Evolutionary conservation across 2,797 vertebrate species (phyloP).

Genomic region (Corythornis leucogaster): DNA sequence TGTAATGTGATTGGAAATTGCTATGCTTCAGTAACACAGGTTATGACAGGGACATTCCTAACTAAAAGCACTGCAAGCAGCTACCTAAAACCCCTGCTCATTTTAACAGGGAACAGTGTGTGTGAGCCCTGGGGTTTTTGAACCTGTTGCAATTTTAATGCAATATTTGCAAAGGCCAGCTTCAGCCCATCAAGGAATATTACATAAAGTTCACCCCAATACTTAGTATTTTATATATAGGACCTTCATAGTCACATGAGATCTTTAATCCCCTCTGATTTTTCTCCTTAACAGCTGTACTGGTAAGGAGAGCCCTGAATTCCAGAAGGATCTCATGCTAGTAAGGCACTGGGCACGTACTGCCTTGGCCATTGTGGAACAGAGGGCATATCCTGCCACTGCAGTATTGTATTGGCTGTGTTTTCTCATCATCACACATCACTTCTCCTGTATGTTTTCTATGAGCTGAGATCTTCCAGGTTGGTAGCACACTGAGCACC

Average conservation of each 20-base stretch:
- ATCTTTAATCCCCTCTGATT: background rate
- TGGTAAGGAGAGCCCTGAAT: background rate
- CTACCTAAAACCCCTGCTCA: background rate
- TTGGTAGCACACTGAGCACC: background rate
- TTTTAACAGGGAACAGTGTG: background rate
- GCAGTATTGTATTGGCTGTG: background rate
- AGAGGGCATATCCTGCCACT: background rate
- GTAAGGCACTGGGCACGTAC: background rate
- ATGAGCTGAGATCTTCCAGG: background rate
- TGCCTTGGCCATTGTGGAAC: background rate
- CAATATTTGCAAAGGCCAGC: background rate
- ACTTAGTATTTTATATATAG: background rate
- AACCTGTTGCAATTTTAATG: background rate
- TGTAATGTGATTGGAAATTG: slow-evolving; percentile 27
- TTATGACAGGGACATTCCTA: background rate
- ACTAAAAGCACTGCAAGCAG: background rate
- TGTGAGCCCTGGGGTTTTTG: background rate
- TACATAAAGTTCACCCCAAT: background rate
- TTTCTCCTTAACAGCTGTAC: background rate
- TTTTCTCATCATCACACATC: background rate
- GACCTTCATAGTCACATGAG: background rate
- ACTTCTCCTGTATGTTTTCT: background rate
- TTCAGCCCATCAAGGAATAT: background rate
- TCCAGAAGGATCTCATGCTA: background rate
- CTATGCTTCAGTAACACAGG: slow-evolving; percentile 34